Evolutionary conservation across 1,140 invertebrate species (phyloP), one percentile per base, ranked within the genome.

Genomic region (Ladona fulva): DNA sequence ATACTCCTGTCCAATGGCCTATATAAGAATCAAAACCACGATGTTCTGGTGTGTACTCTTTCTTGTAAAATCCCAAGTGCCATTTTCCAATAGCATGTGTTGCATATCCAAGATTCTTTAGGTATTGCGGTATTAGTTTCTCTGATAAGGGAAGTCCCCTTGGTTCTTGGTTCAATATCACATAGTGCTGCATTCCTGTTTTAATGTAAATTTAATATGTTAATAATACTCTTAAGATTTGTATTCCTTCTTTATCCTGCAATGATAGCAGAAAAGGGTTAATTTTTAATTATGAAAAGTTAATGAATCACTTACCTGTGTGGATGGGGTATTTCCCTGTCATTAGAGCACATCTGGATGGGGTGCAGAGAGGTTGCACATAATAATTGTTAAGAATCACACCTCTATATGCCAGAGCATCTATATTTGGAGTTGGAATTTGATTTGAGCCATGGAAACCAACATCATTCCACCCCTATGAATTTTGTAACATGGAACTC

Each of bases 61-160:
- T 86, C n/a, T 86, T 86, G 74, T 87, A 88, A 80, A 88, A 89
- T 0, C 91, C 91, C 29, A 91, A 82, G 79, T 92, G 90, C 91
- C 91, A 92, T 85, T 93, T 93, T 29, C 92, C 92, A 59, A 93
- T 86, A 22, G 91, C 84, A 83, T 90, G 89, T 0, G 91, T 92
- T 0, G 83, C 83, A 82, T 93, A 93, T 81, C 91, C 85, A 82
- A 92, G 79, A 29, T 91, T 86, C 78, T 86, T 86, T 16, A 91
- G 81, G 77, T 87, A 86, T 81, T 90, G 80, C 0, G 92, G 89
- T 24, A 92, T 82, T 25, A 90, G 82, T 80, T 85, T 87, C 25
- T 86, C 83, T n/a, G 87, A 83, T 8, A 88, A 78, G 0, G 90
- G 90, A 42, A 93, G 82, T 29, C 87, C 89, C 59, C 87, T 85